Percentiles rank a stretch among this genome's conserved stretches.
Evolutionary conservation across 2,113 vertebrate species (phyloP).

Genomic region (Oenanthe oenanthe): DNA sequence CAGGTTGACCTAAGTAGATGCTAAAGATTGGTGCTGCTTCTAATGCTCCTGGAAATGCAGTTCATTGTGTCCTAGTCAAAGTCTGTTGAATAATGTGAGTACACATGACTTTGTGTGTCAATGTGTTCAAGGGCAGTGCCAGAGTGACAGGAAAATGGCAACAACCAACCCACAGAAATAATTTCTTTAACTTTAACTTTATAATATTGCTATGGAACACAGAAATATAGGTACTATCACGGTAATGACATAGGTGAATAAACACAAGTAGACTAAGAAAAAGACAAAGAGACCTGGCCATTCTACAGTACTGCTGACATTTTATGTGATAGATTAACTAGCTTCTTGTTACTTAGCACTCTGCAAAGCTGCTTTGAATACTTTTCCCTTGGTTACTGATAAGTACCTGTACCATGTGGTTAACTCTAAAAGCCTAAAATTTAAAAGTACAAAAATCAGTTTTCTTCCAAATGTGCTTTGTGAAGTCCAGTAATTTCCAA

Average conservation of each 20-base stretch:
- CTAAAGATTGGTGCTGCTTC: not conserved
- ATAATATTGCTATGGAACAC: not conserved
- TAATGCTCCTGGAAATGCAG: not conserved
- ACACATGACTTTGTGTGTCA: not conserved
- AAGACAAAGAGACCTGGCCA: not conserved
- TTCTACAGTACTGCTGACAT: not conserved
- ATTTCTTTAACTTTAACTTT: not conserved
- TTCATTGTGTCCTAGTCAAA: not conserved
- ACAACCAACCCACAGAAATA: not conserved
- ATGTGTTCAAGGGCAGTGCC: not conserved
- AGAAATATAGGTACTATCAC: not conserved
- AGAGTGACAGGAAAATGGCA: not conserved
- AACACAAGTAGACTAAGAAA: not conserved
- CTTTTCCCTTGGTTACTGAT: not conserved
- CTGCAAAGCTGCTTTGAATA: not conserved
- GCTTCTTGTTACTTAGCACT: not conserved
- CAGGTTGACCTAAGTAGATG: not conserved
- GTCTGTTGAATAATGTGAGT: not conserved
- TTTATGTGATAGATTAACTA: not conserved
- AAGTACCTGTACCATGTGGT: not conserved
- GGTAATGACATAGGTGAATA: not conserved
- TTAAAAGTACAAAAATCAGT: not conserved
- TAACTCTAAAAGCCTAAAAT: not conserved
- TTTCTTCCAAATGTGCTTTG: not conserved
- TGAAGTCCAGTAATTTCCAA: not conserved